These are phyloP conservation scores for Elegia similella DNA, from an alignment of 2,888 invertebrate genomes.

Conservation along the genomic window DNA sequence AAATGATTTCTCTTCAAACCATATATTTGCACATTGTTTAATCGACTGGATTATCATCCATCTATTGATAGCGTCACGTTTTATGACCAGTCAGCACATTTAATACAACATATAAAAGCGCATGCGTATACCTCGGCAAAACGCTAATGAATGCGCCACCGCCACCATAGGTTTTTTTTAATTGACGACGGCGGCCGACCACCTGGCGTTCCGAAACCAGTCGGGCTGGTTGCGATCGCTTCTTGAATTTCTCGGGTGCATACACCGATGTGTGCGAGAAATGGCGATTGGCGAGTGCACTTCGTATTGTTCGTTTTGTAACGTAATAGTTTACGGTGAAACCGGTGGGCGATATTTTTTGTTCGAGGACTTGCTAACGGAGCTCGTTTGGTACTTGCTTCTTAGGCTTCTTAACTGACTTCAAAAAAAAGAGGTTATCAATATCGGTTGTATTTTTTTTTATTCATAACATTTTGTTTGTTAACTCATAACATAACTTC, in stretches of 20 bases:
- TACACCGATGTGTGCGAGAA: too few relatives aligned
- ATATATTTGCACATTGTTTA: too few relatives aligned
- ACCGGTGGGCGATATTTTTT: constrained; percentile 2
- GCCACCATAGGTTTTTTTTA: constrained; percentile 34
- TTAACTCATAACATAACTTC: too few relatives aligned
- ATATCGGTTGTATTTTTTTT: too few relatives aligned
- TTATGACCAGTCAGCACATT: constrained; percentile 6
- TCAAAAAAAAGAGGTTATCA: too few relatives aligned
- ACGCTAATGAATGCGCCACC: constrained; percentile 32
- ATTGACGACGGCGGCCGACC: constrained; percentile 46
- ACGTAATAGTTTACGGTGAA: constrained; percentile 4
- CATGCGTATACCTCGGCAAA: neutral
- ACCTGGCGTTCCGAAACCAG: constrained; percentile 43
- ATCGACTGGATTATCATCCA: too few relatives aligned
- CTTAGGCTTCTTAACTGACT: neutral
- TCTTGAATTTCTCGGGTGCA: constrained; percentile 26
- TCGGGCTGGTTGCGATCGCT: constrained; percentile 34
- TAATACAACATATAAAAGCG: neutral
- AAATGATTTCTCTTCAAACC: too few relatives aligned
- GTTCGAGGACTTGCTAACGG: neutral
- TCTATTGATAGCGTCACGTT: neutral
- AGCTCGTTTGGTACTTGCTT: neutral
- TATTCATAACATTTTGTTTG: too few relatives aligned
- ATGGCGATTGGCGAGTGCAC: neutral
- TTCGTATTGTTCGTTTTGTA: constrained; percentile 1